phyloP scores from a whole-genome alignment of 2,888 invertebrate genomes.

The Patella depressa region DNA sequence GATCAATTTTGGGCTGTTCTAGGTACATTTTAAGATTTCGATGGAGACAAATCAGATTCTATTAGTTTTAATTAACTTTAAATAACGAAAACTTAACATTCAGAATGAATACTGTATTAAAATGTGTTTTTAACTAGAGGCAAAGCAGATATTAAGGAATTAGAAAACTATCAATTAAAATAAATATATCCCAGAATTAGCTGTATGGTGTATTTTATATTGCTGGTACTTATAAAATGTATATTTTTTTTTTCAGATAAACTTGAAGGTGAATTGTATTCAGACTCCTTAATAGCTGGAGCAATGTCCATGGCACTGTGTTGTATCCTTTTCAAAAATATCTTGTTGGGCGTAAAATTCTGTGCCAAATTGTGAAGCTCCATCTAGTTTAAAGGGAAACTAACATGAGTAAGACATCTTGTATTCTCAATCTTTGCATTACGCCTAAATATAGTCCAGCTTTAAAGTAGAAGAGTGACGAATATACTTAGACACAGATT shows the following conservation, averaged over 20 bases:
- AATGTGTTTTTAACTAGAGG: slow-evolving; percentile 5
- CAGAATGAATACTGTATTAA: slow-evolving; percentile 19
- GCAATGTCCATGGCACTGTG: slow-evolving; percentile 91
- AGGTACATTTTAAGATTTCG: no score
- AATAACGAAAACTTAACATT: slow-evolving; percentile 22
- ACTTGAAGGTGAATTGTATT: slow-evolving; percentile 53
- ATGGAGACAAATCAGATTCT: no score
- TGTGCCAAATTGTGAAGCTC: background rate
- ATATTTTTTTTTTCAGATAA: slow-evolving; percentile 41
- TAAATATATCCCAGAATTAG: no score
- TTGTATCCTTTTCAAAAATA: slow-evolving; percentile 77
- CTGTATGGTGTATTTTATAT: background rate
- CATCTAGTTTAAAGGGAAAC: background rate
- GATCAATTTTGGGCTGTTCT: background rate
- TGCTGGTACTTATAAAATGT: background rate
- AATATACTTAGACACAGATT: no score
- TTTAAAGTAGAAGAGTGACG: no score
- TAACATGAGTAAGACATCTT: no score
- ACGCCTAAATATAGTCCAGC: no score
- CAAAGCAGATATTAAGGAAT: background rate
- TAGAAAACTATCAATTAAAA: no score
- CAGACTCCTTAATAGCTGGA: slow-evolving; percentile 80
- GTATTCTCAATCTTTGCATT: no score
- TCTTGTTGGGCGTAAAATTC: background rate
- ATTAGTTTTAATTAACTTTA: no score